Base-by-base conservation (phyloP, 2,113 vertebrate genomes). In the Saiga tatarica region DNA sequence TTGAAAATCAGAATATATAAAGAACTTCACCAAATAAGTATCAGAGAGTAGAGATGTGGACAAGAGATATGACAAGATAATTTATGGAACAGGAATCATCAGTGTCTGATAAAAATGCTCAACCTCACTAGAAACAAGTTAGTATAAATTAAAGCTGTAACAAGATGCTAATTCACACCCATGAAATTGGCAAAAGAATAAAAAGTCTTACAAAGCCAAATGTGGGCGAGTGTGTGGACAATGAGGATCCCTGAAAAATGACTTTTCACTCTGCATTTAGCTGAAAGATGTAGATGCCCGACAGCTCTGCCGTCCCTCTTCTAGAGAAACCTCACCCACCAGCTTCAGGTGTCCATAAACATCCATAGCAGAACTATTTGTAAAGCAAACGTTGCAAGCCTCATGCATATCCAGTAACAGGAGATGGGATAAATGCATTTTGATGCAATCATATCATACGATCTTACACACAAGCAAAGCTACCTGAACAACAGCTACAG, bases 231-330 rank as follows among this genome's bases (percentile, higher is more conserved):
- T 30, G 5, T 60, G 28, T 26, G 30, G 42, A 42, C 8, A 1
- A 17, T 0, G 9, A 6, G 30, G 6, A 8, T 45, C 23, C 26
- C 39, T 17, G 13, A 76, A 57, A 23, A 74, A 25, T 2, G 28
- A 16, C 2, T 19, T 16, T 7, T 74, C 14, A 6, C 5, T 53
- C 8, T n/a, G 33, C 26, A 2, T 59, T 16, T 17, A 10, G 50
- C 39, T 19, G 45, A 7, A 47, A 55, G 21, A 21, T 0, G 4
- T 3, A 0, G 0, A 2, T 9, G 26, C 12, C 45, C 50, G 3
- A 1, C 5, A 8, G 45, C 28, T 57, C 59, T 55, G 45, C 16
- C 3, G 0, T 10, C 52, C 11, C 16, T 4, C 6, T 23, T 45
- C 19, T 21, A 45, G 47, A 25, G 52, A 67, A 67, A 64, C 21